Percentiles rank a stretch among this genome's conserved stretches.
Evolutionary conservation across 2,888 invertebrate genomes (phyloP).

Genomic region (Fragum sueziense): DNA sequence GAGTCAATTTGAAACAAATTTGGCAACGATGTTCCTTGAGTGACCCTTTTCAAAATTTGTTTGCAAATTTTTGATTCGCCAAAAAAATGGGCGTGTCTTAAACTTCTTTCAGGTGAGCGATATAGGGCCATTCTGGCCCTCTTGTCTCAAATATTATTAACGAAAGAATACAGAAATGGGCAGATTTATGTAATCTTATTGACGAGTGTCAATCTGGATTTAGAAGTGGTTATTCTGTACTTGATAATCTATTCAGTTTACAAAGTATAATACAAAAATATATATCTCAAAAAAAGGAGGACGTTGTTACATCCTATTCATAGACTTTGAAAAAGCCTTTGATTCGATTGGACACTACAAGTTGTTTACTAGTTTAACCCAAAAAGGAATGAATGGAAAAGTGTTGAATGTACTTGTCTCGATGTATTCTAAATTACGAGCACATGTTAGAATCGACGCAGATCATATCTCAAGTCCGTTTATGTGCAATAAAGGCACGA

Average conservation of each 20-base stretch:
- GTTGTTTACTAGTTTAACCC: neutral
- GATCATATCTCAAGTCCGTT: neutral
- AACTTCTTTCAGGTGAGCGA: too few species aligned
- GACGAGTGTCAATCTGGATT: constrained; percentile 7
- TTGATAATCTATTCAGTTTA: constrained; percentile 13
- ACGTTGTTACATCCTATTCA: neutral
- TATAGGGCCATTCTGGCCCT: too few species aligned
- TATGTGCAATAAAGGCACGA: constrained; percentile 4
- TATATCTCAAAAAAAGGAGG: neutral
- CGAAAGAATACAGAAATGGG: neutral
- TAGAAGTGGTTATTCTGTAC: constrained; percentile 2
- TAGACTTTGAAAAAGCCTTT: constrained; percentile 8
- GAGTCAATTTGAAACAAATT: too few species aligned
- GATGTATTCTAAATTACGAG: neutral
- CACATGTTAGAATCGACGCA: neutral
- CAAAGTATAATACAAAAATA: constrained; percentile 12
- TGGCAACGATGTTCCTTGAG: too few species aligned
- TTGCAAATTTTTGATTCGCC: too few species aligned
- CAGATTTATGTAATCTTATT: neutral
- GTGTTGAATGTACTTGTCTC: neutral
- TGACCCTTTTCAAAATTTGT: too few species aligned
- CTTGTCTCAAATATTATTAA: too few species aligned
- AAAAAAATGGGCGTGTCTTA: too few species aligned
- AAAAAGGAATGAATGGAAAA: constrained; percentile 1
- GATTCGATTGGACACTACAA: neutral